Percentiles rank a stretch among this genome's conserved stretches.
Evolutionary conservation across 2,797 vertebrate genomes (phyloP).

Genomic region (Hypotaenidia philippensis): DNA sequence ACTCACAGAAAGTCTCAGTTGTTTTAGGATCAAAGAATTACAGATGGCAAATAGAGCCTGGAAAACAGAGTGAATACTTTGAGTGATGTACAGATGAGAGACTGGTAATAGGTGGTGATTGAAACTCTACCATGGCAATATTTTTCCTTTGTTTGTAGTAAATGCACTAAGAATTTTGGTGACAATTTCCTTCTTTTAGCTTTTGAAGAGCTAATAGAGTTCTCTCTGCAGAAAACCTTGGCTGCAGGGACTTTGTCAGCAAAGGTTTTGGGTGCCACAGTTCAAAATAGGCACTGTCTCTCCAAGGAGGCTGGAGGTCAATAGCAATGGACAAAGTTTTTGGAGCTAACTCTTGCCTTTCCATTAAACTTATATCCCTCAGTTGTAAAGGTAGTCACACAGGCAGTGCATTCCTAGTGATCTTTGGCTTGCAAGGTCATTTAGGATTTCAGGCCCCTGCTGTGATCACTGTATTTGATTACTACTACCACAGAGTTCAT

Average conservation of each 20-base stretch:
- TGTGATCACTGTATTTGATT: not conserved
- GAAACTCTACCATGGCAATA: not conserved
- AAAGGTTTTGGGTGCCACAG: not conserved
- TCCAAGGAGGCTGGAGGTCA: not conserved
- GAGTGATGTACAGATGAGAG: not conserved
- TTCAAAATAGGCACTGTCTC: not conserved
- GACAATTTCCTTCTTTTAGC: not conserved
- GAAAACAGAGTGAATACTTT: not conserved
- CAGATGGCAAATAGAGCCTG: not conserved
- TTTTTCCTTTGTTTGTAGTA: not conserved
- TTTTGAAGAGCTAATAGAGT: not conserved
- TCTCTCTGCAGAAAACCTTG: not conserved
- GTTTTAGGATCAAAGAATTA: not conserved
- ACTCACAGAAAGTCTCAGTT: not conserved
- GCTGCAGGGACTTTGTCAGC: slow-evolving; percentile 1
- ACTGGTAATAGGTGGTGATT: not conserved
- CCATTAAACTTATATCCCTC: not conserved
- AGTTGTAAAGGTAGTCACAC: not conserved
- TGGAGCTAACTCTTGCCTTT: not conserved
- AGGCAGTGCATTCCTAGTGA: not conserved
- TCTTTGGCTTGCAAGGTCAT: not conserved
- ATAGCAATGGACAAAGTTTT: not conserved
- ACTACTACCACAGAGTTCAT: not conserved
- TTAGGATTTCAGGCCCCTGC: not conserved
- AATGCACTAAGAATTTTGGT: not conserved